Base-by-base conservation (phyloP, 2,113 vertebrate species). In the Austrofundulus limnaeus region DNA sequence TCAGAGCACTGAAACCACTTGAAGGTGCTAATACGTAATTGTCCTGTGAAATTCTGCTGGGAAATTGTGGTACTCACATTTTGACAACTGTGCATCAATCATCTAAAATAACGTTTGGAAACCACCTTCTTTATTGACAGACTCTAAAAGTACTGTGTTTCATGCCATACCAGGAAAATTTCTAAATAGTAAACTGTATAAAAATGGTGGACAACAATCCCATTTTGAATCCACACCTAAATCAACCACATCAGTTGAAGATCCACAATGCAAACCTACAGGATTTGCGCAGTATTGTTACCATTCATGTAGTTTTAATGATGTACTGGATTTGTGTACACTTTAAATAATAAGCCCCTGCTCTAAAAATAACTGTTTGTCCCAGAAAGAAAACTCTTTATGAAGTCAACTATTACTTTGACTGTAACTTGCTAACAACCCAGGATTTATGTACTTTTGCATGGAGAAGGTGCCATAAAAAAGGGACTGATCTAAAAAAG, bases 401-500 rank as follows among this genome's bases (percentile, higher is more conserved):
- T 59, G 21, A 48, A 23, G 54, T 37, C 46, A 42, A 53, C 23
- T 50, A 47, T 57, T 48, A 43, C 57, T 61, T 64, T 47, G 25
- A 42, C 57, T 12, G 63, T 72, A 15, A 21, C 12, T 38, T 54
- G 41, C 15, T 45, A 61, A 69, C 63, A 77, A 64, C n/a, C 25
- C 47, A 10, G 31, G n/a, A 59, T 69, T 47, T 56, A 61, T 8
- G 1, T 24, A 63, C 25, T 42, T 24, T 70, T 19, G 16, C 31
- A 34, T 10, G 61, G n/a, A 31, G 42, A 48, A 37, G 51, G 42
- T 42, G 42, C 28, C 38, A 9, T n/a, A n/a, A 63, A 61, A 53
- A 69, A 70, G 74, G 74, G 66, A 43, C 60, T 81, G 72, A 71
- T 82, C 82, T 85, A 43, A 28, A 41, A 62, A 80, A 82, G 69